Evolutionary conservation across 2,113 vertebrate genomes (phyloP).

Genomic region (Phrynocephalus versicolor): DNA sequence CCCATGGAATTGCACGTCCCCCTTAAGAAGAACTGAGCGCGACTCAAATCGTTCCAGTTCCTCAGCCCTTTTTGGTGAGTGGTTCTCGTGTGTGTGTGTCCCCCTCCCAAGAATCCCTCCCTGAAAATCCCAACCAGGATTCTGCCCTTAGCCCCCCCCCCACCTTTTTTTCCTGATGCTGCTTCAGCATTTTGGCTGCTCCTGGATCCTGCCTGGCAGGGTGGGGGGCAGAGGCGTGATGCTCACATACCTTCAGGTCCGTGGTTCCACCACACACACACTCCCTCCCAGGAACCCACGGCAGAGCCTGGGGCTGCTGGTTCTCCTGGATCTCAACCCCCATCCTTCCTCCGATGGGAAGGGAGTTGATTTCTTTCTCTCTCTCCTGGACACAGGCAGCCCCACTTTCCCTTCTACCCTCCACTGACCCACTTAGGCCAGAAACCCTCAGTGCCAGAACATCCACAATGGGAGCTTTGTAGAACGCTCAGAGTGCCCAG

Average conservation of each 20-base stretch:
- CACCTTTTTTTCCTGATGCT: too few relatives aligned
- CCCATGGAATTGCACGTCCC: too few relatives aligned
- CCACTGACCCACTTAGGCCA: background rate
- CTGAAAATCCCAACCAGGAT: background rate
- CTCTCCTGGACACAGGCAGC: background rate
- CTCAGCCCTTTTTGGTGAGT: background rate
- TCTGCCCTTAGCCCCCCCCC: too few relatives aligned
- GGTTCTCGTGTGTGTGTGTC: background rate
- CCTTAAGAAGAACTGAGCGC: too few relatives aligned
- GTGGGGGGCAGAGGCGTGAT: too few relatives aligned
- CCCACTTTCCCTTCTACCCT: background rate
- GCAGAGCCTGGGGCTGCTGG: too few relatives aligned
- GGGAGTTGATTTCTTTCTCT: too few relatives aligned
- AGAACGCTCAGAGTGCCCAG: background rate
- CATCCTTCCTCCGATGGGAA: background rate
- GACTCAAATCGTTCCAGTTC: background rate
- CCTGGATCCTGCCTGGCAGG: too few relatives aligned
- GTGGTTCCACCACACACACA: too few relatives aligned
- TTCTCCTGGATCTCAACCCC: background rate
- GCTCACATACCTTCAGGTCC: too few relatives aligned
- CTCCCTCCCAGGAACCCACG: too few relatives aligned
- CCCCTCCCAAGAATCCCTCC: background rate
- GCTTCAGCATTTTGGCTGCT: too few relatives aligned
- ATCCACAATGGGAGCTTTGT: conserved; percentile 23
- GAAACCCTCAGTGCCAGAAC: background rate